phyloP scores from a whole-genome alignment of 2,888 invertebrate genomes.

The Pantelozetes paolii region DNA sequence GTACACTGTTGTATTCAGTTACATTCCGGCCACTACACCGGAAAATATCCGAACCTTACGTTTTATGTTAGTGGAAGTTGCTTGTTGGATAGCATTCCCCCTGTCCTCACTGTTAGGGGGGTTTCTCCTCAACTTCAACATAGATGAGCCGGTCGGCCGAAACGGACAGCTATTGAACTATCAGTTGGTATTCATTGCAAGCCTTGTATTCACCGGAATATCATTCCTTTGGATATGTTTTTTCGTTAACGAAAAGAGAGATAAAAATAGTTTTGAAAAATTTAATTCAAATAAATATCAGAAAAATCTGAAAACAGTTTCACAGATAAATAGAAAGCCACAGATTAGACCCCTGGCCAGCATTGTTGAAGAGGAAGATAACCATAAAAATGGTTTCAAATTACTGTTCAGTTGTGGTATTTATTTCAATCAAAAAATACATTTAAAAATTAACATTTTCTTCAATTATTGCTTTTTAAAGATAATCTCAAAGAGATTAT shows the following conservation, averaged over 20 bases:
- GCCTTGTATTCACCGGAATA: background rate
- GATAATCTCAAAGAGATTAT: background rate
- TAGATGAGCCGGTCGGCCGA: background rate
- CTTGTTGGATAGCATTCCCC: background rate
- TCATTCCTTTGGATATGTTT: background rate
- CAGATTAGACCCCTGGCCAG: background rate
- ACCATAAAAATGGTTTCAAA: background rate
- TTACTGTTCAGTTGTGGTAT: background rate
- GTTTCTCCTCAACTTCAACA: background rate
- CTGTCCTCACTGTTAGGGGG: background rate
- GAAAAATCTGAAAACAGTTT: too few relatives aligned
- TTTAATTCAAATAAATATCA: background rate
- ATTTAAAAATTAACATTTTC: too few relatives aligned
- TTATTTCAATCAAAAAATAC: too few relatives aligned
- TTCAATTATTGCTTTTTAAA: too few relatives aligned
- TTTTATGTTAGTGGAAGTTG: background rate
- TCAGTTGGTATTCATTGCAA: background rate
- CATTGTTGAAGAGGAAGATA: background rate
- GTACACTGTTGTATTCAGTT: background rate
- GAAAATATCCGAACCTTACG: background rate
- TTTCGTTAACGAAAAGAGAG: background rate
- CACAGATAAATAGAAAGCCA: too few relatives aligned
- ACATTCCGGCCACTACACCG: background rate
- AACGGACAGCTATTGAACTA: background rate
- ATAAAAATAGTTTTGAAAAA: background rate